Base-by-base conservation (phyloP, 2,888 invertebrate species). In the Acanthopleura granulata region DNA sequence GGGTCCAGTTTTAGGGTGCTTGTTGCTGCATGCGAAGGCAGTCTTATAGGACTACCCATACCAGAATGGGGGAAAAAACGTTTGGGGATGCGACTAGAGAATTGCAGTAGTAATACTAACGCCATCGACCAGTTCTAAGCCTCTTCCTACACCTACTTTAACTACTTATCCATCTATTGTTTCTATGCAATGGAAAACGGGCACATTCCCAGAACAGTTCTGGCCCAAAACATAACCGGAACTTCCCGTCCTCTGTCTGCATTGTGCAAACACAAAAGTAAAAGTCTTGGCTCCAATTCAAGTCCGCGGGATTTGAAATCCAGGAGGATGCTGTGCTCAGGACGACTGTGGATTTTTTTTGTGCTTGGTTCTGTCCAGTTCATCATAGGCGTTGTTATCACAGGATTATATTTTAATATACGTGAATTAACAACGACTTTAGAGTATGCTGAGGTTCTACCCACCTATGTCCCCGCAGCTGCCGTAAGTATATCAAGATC, bases 381-480 rank as follows among this genome's bases (percentile, higher is more conserved):
- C n/a, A 82, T 87, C 49, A 92, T 95, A 78, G 95, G 95, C 18
- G 94, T 94, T 22, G 92, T 95, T 78, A 93, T 95, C 88, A 93
- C 95, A 11, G 94, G 95, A 0, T 94, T 96, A 80, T 95, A 95
- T 89, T 94, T 95, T 86, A 93, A 95, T 80, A 93, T 96, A 77
- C 92, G 95, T 30, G 94, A 95, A 1, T 94, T 95, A 89, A 96
- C 96, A 0, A 94, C 94, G 0, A 94, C 94, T 0, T 92, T 94
- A 72, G 87, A 91, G 76, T 91, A 96, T 87, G 94, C 97, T 90
- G 97, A 97, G 92, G 96, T 97, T 0, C 95, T 97, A 83, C 97
- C 97, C n/a, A 96, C 96, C 11, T 97, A 97, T 88, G 95, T 97
- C 83, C 96, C 96, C 61, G 96, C 96, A 77, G 94, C 95, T 81